Conservation (phyloP, 2,888 invertebrate genomes). For the Creontiades dilutus region DNA sequence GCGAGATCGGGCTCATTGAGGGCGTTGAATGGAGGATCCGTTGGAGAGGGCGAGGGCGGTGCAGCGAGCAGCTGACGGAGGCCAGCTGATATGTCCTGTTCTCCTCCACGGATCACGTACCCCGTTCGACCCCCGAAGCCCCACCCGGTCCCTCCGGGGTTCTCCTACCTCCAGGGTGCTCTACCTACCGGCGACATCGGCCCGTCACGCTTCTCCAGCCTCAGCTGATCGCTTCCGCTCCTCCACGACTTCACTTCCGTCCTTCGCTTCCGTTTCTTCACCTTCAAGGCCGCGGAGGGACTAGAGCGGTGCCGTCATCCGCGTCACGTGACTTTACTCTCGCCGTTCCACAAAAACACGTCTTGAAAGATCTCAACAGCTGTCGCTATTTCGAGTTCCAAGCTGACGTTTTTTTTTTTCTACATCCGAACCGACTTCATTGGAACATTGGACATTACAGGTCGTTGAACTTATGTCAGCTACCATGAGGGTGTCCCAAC, state of each 20-base stretch:
- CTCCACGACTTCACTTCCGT: constrained; percentile 48
- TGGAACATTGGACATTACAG: too few relatives aligned
- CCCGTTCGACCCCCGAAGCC: constrained; percentile 18
- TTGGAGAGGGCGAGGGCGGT: constrained; percentile 13
- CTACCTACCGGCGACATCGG: constrained; percentile 12
- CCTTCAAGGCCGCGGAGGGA: constrained; percentile 23
- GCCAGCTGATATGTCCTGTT: constrained; percentile 59
- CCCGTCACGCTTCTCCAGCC: constrained; percentile 2
- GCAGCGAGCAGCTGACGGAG: constrained; percentile 49
- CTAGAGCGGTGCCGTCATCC: background rate
- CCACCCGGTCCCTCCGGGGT: constrained; percentile 2
- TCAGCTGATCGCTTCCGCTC: constrained; percentile 60
- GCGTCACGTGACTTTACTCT: constrained; percentile 15
- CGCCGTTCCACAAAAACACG: background rate
- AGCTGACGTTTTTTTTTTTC: too few relatives aligned
- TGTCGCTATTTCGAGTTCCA: background rate
- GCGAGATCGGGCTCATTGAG: background rate
- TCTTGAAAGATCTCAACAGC: background rate
- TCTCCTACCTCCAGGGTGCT: background rate
- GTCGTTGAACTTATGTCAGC: too few relatives aligned
- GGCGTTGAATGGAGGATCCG: background rate
- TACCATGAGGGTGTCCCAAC: too few relatives aligned
- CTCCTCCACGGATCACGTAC: constrained; percentile 35
- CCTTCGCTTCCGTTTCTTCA: constrained; percentile 24
- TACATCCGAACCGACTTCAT: too few relatives aligned